Base-by-base conservation (phyloP, 2,797 vertebrate genomes). In the Aldrovandia affinis region DNA sequence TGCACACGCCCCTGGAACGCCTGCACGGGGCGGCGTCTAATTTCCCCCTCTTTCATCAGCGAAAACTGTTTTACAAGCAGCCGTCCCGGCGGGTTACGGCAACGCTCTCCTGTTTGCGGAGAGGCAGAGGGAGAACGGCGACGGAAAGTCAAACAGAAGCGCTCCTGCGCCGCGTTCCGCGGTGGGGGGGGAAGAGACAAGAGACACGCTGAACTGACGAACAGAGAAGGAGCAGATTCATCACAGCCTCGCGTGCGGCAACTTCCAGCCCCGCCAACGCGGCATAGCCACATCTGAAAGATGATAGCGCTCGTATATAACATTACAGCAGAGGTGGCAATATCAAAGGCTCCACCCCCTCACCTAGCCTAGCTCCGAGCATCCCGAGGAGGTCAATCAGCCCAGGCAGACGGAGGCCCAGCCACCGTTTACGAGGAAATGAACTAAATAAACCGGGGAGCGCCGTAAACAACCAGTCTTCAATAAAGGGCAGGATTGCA, bases 371-470 rank as follows among this genome's bases (percentile, higher is more conserved):
- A 47, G 3, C 59, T 12, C 55, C 59, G 59, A 30, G 59, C 84
- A 33, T n/a, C 28, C 70, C 80, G 73, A 83, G 81, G 73, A 22
- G 81, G 50, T 77, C 79, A 65, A 84, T 80, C 80, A n/a, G 55
- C 78, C 78, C 85, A 80, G n/a, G 18, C 54, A 75, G 59, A 78
- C 50, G 83, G 81, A 83, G 52, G 81, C 54, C 70, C 81, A 84
- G 79, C 82, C 73, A 88, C 81, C 83, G 30, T 87, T 85, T 85
- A 84, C 78, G 44, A 84, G 61, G 81, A 86, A 65, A 80, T 81
- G 0, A 8, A 82, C 63, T 54, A 75, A 36, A 80, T 80, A 75
- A 83, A 88, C 39, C 50, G 65, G 44, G 30, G 70, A 39, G 12
- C 44, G 20, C 83, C 78, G 55, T 79, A 86, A 84, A 88, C 70